Evolutionary conservation across 2,797 vertebrate species (phyloP), one percentile per base, ranked within the genome.

Genomic region (Myiotriccus ornatus): DNA sequence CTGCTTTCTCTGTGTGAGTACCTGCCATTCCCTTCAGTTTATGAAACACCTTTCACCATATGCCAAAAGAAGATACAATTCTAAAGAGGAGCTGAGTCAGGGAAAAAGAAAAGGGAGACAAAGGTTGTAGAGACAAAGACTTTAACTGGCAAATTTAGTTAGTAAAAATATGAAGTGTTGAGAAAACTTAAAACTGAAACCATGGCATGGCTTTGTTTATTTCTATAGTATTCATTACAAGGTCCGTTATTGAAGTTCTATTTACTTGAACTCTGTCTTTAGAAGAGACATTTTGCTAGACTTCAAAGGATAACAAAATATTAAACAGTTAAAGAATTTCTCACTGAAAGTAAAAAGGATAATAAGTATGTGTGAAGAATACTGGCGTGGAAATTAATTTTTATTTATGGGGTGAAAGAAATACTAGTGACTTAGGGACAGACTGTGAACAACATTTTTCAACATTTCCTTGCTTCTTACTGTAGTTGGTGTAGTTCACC

Each of bases 1-100:
- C 39, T 94, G 34, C 65, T 65, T 96, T 96, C 75, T 96, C n/a
- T 18, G 27, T 83, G 57, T 77, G 56, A 83, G 47, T 89, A 82
- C 14, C 23, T 87, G 78, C 52, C 90, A 24, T 90, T 91, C 67
- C 30, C 5, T 17, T 28, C 19, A 53, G 28, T 83, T 84, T 94
- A 75, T 95, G 91, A 96, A 84, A 92, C 69, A 78, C 35, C 65
- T 78, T 81, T 95, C n/a, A 10, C 64, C 15, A 28, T 65, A 62
- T 84, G 63, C n/a, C 69, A 82, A 94, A 94, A 94, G 52, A 93
- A 87, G 32, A 80, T 35, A 70, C 12, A 69, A 32, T 76, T 82
- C 23, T 81, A 37, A 69, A 69, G 57, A 34, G 10, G 6, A 41
- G 3, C 55, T 82, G 69, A 67, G 25, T 84, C 47, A 64, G 35